Evolutionary conservation across 2,113 vertebrate species (phyloP).

Genomic region (Dascyllus trimaculatus): DNA sequence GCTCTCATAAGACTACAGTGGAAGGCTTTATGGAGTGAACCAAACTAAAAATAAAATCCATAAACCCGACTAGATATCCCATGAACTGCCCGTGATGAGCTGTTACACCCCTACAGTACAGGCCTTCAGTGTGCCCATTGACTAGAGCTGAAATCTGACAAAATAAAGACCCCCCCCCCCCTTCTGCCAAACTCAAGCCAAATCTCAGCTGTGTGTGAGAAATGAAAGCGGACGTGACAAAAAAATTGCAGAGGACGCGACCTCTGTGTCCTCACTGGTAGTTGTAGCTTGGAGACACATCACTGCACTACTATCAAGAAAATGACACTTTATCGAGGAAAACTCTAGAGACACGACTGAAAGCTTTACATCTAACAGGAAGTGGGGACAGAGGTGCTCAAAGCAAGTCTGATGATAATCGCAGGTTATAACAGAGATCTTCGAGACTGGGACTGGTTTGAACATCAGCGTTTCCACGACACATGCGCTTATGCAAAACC

Average conservation of each 20-base stretch:
- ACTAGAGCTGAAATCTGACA: neutral
- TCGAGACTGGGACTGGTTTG: neutral
- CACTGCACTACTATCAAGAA: constrained; percentile 16
- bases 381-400: neutral
- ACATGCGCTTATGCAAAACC: constrained; percentile 18
- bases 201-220: constrained; percentile 22
- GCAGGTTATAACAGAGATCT: neutral
- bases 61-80: too few relatives aligned
- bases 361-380: constrained; percentile 17
- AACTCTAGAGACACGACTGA: constrained; percentile 16
- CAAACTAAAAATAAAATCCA: neutral
- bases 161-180: neutral
- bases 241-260: constrained; percentile 37
- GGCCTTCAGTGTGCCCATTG: neutral
- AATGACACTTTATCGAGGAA: constrained; percentile 39
- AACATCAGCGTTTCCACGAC: constrained; percentile 1
- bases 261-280: constrained; percentile 10
- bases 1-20: neutral
- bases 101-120: neutral
- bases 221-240: constrained; percentile 16
- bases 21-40: neutral
- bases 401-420: neutral
- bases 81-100: neutral
- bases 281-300: constrained; percentile 18
- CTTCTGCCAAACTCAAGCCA: neutral